Evolutionary conservation across 23 tunicate genomes (phyloP).

Genomic region (Botrylloides violaceus): DNA sequence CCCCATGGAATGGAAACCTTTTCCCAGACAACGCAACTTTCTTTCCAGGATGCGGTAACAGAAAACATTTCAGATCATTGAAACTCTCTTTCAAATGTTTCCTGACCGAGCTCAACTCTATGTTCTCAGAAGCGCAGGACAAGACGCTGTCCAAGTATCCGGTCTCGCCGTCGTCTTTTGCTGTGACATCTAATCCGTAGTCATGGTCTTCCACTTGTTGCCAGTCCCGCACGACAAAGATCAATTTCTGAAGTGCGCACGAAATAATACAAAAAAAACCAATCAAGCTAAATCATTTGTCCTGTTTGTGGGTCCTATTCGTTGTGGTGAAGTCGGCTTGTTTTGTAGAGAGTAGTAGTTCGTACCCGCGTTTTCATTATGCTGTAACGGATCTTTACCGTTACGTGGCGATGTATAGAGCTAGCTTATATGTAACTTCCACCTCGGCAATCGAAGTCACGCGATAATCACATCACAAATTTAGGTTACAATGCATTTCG

Average conservation of each 20-base stretch:
- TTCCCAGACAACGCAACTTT: constrained; percentile 6
- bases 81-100: neutral
- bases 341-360: too few species aligned
- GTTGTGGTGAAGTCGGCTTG: too few species aligned
- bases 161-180: neutral
- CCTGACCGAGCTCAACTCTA: neutral
- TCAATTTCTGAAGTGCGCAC: constrained; percentile 7
- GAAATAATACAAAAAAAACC: too few species aligned
- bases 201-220: constrained; percentile 7
- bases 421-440: too few species aligned
- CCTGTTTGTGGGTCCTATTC: too few species aligned
- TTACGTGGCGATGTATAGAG: too few species aligned
- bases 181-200: constrained; percentile 6
- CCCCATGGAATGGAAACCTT: neutral
- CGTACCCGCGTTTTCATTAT: too few species aligned
- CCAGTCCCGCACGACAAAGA: constrained; percentile 13
- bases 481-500: too few species aligned
- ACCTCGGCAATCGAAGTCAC: too few species aligned
- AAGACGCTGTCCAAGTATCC: neutral
- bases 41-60: constrained; percentile 4
- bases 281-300: too few species aligned
- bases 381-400: too few species aligned
- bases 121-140: neutral
- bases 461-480: too few species aligned
- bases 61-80: neutral